Percentiles rank a stretch among this genome's conserved stretches.
Evolutionary conservation across 2,888 invertebrate species (phyloP).

Genomic region (Zele albiditarsus): DNA sequence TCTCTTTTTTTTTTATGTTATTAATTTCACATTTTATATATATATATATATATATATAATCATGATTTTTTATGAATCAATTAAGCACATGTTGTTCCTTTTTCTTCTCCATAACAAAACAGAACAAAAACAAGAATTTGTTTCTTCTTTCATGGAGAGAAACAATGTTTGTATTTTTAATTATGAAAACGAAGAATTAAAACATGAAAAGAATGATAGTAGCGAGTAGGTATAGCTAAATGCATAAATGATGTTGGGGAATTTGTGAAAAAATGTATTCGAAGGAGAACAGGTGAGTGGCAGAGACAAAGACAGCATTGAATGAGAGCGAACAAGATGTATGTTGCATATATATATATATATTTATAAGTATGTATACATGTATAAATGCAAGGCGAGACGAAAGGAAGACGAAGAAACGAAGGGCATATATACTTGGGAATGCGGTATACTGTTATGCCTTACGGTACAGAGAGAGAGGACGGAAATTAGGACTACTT

Average conservation of each 20-base stretch:
- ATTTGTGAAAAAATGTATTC: slow-evolving; percentile 3
- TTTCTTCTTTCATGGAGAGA: slow-evolving; percentile 26
- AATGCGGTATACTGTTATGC: slow-evolving; percentile 71
- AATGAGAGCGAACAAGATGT: slow-evolving; percentile 38
- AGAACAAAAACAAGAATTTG: slow-evolving; percentile 16
- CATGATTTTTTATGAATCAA: neutral
- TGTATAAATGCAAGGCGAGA: slow-evolving; percentile 37
- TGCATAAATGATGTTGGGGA: slow-evolving; percentile 6
- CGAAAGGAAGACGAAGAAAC: slow-evolving; percentile 44
- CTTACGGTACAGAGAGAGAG: slow-evolving; percentile 67
- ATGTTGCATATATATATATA: slow-evolving; percentile 20
- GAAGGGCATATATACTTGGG: slow-evolving; percentile 54
- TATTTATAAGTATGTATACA: slow-evolving; percentile 30
- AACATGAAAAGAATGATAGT: slow-evolving; percentile 51
- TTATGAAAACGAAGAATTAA: slow-evolving; percentile 30
- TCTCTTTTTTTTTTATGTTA: neutral
- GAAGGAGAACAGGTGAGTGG: slow-evolving; percentile 35
- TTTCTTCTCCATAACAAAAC: slow-evolving; percentile 6
- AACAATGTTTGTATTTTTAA: slow-evolving; percentile 51
- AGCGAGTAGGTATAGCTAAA: slow-evolving; percentile 21
- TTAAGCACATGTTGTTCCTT: neutral
- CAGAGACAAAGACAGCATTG: neutral
- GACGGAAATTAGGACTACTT: slow-evolving; percentile 71
- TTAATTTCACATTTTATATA: neutral
- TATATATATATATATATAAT: neutral